A percentile compares a stretch with the other conserved stretches of the same genome.
Conservation (phyloP, 2,888 invertebrate genomes). For the Drosophila parthenogenetica region DNA sequence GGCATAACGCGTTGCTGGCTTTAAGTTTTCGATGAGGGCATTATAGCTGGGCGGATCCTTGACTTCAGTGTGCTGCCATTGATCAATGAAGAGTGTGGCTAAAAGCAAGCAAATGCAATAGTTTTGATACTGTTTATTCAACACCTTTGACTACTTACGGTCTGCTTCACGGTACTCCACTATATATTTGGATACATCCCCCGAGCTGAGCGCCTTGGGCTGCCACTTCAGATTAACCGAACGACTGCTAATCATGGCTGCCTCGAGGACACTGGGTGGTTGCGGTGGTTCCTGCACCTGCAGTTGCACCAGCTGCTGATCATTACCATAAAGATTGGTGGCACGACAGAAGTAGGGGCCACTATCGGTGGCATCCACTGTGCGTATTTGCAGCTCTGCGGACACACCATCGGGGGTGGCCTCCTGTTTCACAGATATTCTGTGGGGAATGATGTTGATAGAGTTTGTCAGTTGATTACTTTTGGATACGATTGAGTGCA, state of each 20-base stretch:
- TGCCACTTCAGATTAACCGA: slow-evolving; percentile 92
- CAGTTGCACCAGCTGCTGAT: slow-evolving; percentile 90
- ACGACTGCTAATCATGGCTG: slow-evolving; percentile 90
- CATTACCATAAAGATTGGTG: slow-evolving; percentile 90
- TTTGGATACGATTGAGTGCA: slow-evolving; percentile 20
- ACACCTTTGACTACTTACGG: slow-evolving; percentile 85
- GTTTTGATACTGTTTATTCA: not conserved
- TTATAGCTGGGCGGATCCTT: slow-evolving; percentile 88
- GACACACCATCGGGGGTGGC: slow-evolving; percentile 89
- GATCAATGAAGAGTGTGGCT: slow-evolving; percentile 83
- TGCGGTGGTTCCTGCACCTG: slow-evolving; percentile 92
- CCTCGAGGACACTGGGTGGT: slow-evolving; percentile 89
- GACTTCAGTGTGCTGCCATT: slow-evolving; percentile 89
- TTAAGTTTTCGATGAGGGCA: slow-evolving; percentile 88
- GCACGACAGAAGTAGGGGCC: slow-evolving; percentile 93
- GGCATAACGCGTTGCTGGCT: slow-evolving; percentile 89
- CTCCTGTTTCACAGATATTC: slow-evolving; percentile 88
- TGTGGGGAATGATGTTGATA: slow-evolving; percentile 52
- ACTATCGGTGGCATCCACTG: slow-evolving; percentile 89
- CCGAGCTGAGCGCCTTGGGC: slow-evolving; percentile 88
- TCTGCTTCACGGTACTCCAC: slow-evolving; percentile 89
- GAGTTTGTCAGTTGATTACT: slow-evolving; percentile 11
- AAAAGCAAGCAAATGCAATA: not conserved
- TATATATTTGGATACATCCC: slow-evolving; percentile 89
- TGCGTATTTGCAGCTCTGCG: slow-evolving; percentile 89